Base-by-base conservation (phyloP, 2,888 invertebrate species). In the Maniola hyperantus region DNA sequence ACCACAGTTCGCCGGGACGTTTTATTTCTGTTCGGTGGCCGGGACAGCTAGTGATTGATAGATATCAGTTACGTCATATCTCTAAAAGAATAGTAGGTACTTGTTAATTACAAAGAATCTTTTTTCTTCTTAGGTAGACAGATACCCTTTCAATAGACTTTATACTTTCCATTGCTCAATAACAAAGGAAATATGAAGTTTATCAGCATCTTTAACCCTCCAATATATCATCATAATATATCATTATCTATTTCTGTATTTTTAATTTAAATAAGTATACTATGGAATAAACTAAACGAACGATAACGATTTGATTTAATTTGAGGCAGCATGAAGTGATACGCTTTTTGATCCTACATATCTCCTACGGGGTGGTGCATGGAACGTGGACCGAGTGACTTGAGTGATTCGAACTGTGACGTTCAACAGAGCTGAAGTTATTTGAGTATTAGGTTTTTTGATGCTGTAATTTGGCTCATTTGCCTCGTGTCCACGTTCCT, bases 311-410 rank as follows among this genome's bases (percentile, higher is more conserved):
- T 68, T 64, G 53, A 75, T 80, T 83, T 83, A 33, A 78, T 82
- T 85, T 81, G 79, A 82, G 80, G 86, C 88, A 82, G 91, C 91
- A 91, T 91, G 62, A 62, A 62, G 91, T 77, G 68, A 79, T 75
- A 75, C 76, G 90, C 89, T 90, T 90, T 73, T 83, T 85, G 73
- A 78, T 84, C 82, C 77, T 78, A 72, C 77, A 78, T 85, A 83
- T 80, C 74, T 84, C 83, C 84, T 82, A 74, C 77, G 82, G 77
- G 81, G 75, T 82, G 82, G 82, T 68, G 66, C 73, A 76, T 77
- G 81, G 81, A 81, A 84, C 79, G 76, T 80, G 80, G 78, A 68
- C 58, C 26, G 42, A 39, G 51, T 5, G n/a, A 39, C 20, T 39
- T 44, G 20, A 11, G 26, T 13, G 4, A 53, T 5, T n/a, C 20